Percentiles rank a stretch among this genome's conserved stretches.
Conservation (phyloP, 2,113 vertebrate genomes). For the Mirza zaza region DNA sequence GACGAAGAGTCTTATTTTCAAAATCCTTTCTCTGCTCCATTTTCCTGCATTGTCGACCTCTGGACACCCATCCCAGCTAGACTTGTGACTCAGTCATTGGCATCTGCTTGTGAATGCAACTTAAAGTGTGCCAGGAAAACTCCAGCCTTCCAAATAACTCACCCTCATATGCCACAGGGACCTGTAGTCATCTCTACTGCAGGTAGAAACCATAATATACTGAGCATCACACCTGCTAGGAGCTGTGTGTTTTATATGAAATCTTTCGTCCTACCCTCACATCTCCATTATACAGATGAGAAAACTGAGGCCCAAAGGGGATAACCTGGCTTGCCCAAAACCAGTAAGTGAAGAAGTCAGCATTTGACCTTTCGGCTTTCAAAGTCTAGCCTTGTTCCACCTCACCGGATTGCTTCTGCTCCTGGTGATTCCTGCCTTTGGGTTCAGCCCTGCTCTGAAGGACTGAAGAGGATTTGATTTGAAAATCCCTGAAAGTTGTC, state of each 20-base stretch:
- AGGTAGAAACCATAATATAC: neutral
- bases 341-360: neutral
- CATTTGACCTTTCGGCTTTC: neutral
- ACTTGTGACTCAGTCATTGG: neutral
- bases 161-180: rapidly evolving
- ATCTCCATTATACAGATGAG: neutral
- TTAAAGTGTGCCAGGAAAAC: neutral
- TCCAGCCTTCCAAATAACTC: neutral
- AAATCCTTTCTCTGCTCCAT: neutral
- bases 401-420: neutral
- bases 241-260: neutral
- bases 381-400: neutral
- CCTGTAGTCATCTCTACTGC: neutral
- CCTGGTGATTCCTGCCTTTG: neutral
- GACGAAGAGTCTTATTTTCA: neutral
- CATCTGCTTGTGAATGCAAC: neutral
- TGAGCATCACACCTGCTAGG: too few relatives aligned
- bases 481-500: neutral
- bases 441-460: neutral
- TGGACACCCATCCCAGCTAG: neutral
- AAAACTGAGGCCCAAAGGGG: neutral
- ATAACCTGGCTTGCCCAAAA: neutral
- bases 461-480: neutral
- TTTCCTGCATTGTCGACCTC: neutral
- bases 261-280: neutral